A percentile compares a stretch with the other conserved stretches of the same genome.
These are phyloP conservation scores for Willisornis vidua DNA, from an alignment of 2,113 vertebrate species.

Conservation along the genomic window DNA sequence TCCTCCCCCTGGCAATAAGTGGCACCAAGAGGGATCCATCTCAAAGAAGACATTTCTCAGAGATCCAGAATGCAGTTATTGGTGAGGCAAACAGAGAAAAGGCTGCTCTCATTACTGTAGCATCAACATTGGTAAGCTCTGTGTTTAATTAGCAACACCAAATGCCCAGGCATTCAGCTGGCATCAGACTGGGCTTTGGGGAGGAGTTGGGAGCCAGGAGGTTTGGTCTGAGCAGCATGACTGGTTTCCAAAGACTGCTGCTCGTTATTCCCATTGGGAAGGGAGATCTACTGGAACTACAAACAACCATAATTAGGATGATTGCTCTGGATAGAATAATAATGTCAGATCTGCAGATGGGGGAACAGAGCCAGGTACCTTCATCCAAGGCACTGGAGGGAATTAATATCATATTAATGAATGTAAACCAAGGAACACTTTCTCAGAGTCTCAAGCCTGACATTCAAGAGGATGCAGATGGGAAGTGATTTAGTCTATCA, in stretches of 20 bases:
- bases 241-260: neutral
- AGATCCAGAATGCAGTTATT: neutral
- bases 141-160: neutral
- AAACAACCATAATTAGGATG: slow-evolving; percentile 34
- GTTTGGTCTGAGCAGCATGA: neutral
- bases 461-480: slow-evolving; percentile 19
- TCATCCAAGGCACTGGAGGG: slow-evolving; percentile 1
- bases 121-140: neutral
- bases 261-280: neutral
- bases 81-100: neutral
- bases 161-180: neutral
- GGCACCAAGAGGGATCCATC: neutral
- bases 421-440: neutral
- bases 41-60: neutral
- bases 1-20: neutral
- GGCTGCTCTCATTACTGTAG: neutral
- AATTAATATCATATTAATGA: neutral
- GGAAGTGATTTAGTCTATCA: slow-evolving; percentile 20
- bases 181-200: neutral
- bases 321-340: neutral
- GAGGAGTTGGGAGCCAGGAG: neutral
- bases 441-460: slow-evolving; percentile 5
- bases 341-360: slow-evolving; percentile 22
- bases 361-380: slow-evolving; percentile 26
- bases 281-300: slow-evolving; percentile 12